phyloP scores from a whole-genome alignment of 2,888 invertebrate species.

The Oscheius sp. region DNA sequence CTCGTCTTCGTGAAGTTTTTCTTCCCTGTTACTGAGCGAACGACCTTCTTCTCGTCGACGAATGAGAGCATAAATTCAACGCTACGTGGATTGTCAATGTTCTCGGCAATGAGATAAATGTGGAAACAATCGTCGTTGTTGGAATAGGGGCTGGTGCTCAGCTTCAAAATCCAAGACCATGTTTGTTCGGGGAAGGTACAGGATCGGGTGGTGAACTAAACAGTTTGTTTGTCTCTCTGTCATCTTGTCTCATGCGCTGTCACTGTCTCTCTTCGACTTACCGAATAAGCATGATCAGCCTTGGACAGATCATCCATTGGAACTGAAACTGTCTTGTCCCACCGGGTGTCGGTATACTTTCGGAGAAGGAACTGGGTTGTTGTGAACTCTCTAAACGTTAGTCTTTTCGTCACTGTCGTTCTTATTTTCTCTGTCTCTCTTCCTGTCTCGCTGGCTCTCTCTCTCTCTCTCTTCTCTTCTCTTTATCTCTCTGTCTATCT shows the following conservation, averaged over 20 bases:
- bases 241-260: neutral
- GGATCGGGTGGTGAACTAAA: conserved; percentile 74
- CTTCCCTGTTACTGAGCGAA: conserved; percentile 74
- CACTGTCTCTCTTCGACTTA: neutral
- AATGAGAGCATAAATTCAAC: conserved; percentile 70
- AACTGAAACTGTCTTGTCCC: conserved; percentile 75
- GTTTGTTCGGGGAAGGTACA: conserved; percentile 74
- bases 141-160: conserved; percentile 13
- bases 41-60: conserved; percentile 74
- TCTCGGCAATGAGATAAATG: conserved; percentile 59
- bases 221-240: neutral
- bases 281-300: conserved; percentile 7
- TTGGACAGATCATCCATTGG: conserved; percentile 41
- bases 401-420: neutral
- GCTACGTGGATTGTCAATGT: conserved; percentile 66
- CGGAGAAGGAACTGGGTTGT: conserved; percentile 73
- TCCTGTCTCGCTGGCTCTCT: no score
- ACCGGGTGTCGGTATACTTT: conserved; percentile 75
- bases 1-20: conserved; percentile 75
- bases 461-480: no score
- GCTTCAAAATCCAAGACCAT: conserved; percentile 75
- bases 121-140: conserved; percentile 52
- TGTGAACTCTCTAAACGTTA: conserved; percentile 67
- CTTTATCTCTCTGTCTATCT: no score
- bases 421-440: neutral